A percentile compares a stretch with the other conserved stretches of the same genome.
These are phyloP conservation scores for Eristalis intricaria DNA, from an alignment of 2,888 invertebrate species.

Conservation along the genomic window DNA sequence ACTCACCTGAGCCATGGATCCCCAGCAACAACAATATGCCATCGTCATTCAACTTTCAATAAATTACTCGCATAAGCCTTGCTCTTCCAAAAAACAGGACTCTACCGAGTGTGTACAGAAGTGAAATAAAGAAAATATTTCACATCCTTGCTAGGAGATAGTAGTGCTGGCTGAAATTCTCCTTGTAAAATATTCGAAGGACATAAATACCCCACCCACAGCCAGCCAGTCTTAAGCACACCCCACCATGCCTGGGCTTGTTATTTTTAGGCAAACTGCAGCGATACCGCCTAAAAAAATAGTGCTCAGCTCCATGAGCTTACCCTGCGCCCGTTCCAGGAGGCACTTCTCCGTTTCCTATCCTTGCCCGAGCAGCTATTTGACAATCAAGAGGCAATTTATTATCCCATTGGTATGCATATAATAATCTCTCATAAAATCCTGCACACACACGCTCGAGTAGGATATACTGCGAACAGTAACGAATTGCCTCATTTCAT, in stretches of 20 bases:
- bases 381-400: constrained; percentile 68
- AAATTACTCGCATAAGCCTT: constrained; percentile 42
- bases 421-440: constrained; percentile 60
- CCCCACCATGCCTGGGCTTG: background rate
- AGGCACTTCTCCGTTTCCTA: constrained; percentile 26
- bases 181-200: constrained; percentile 41
- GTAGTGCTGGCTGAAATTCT: background rate
- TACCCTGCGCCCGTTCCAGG: constrained; percentile 4
- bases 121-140: constrained; percentile 30
- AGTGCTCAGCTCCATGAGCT: constrained; percentile 15
- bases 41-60: constrained; percentile 23
- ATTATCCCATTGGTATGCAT: constrained; percentile 63
- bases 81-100: constrained; percentile 8
- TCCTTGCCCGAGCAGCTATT: constrained; percentile 34
- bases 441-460: background rate
- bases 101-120: background rate
- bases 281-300: constrained; percentile 10
- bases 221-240: background rate
- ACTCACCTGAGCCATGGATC: background rate
- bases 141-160: constrained; percentile 17
- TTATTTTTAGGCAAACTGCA: constrained; percentile 27
- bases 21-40: constrained; percentile 18
- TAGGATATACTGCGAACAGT: background rate
- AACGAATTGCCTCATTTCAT: constrained; percentile 51
- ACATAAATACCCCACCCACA: constrained; percentile 46